Conservation (phyloP, 2,113 vertebrate genomes). For the Apteryx owenii region DNA sequence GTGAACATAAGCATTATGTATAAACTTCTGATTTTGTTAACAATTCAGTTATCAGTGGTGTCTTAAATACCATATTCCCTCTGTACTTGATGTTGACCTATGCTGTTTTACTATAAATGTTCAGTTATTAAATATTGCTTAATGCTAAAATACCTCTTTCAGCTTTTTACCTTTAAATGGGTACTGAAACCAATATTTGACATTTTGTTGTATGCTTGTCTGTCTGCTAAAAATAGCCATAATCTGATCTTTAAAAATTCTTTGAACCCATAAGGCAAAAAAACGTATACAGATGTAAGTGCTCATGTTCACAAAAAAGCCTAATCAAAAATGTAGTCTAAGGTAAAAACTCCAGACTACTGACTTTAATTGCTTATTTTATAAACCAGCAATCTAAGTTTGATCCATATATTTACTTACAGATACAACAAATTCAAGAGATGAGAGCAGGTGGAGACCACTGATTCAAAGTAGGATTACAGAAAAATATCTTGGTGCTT, state of each 20-base stretch:
- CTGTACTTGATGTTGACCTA: background rate
- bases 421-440: background rate
- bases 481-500: background rate
- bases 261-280: background rate
- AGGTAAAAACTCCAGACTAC: background rate
- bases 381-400: background rate
- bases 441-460: background rate
- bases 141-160: background rate
- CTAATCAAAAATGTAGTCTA: background rate
- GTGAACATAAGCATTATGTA: background rate
- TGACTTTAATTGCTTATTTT: background rate
- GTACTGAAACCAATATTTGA: background rate
- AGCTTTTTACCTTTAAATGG: background rate
- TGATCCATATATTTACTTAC: background rate
- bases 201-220: background rate
- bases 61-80: background rate
- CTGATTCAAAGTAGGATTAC: background rate
- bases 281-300: background rate
- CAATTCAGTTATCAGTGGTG: background rate
- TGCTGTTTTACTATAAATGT: background rate
- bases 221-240: background rate
- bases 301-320: background rate
- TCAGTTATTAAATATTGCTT: background rate
- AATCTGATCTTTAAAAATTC: fast-evolving
- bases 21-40: background rate